Base-by-base conservation (phyloP, 2,888 invertebrate species). In the Branchipolynoe longqiensis region DNA sequence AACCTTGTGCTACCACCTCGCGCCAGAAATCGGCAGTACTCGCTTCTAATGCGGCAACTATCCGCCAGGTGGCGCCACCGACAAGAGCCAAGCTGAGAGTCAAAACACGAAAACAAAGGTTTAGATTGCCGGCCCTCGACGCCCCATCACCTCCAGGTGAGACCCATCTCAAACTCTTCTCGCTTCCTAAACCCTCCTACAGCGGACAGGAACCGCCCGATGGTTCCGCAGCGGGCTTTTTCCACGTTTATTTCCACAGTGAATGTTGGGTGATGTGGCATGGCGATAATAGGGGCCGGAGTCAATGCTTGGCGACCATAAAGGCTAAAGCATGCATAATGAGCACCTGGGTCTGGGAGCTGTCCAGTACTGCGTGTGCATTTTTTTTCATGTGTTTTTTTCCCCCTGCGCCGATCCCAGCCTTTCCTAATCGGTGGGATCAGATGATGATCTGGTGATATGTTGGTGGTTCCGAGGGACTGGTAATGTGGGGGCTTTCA, bases 241-340 rank as follows among this genome's bases (percentile, higher is more conserved):
- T 38, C 1, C 3, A 38, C 4, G 22, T 14, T 0, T 36, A 36
- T 69, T 69, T 38, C 36, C 36, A 12, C 3, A 18, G 36, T 0
- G 36, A 38, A 69, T 2, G 6, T 18, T 33, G 22, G 0, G 36
- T n/a, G 69, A 36, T n/a, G 1, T 0, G 1, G 1, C 4, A 14
- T 41, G 25, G 78, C 78, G 78, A 78, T 78, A 78, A 78, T 41
- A 25, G 28, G 48, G 22, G 78, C n/a, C n/a, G n/a, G n/a, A 14
- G 12, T 41, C 28, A 25, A 14, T 22, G 41, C 25, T 8, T 40
- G 22, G 48, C 1, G 25, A 48, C 54, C 78, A 48, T 54, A 31
- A 78, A n/a, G n/a, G n/a, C n/a, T n/a, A n/a, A n/a, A 78, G 78
- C 78, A 41, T 78, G 78, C 78, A 78, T 78, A 78, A 78, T 78